phyloP scores from a whole-genome alignment of 2,797 vertebrate species.

The Acanthiza pusilla region DNA sequence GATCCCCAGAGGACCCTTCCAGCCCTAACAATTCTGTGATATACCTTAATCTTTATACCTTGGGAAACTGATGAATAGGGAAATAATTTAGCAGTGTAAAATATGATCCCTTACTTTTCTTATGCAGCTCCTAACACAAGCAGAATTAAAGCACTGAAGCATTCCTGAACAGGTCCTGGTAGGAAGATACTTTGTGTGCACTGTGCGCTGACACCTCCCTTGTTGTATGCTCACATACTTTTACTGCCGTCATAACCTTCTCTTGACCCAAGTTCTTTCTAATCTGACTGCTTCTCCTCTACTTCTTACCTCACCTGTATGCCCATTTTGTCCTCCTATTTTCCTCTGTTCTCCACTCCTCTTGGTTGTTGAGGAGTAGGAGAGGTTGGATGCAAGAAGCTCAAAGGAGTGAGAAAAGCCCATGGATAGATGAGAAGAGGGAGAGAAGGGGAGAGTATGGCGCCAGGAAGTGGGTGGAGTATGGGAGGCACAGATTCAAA shows the following conservation, averaged over 20 bases:
- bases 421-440: neutral
- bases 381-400: neutral
- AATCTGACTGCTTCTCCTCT: neutral
- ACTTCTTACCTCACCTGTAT: neutral
- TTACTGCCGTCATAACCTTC: neutral
- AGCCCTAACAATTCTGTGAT: neutral
- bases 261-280: neutral
- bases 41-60: neutral
- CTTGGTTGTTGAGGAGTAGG: neutral
- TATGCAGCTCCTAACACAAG: neutral
- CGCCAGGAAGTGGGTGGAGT: neutral
- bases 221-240: neutral
- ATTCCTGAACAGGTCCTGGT: neutral
- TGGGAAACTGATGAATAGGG: neutral
- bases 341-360: neutral
- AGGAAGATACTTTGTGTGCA: neutral
- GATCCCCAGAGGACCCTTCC: neutral
- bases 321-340: neutral
- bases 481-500: neutral
- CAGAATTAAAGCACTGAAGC: neutral
- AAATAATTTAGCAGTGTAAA: neutral
- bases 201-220: neutral
- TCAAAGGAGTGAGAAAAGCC: neutral
- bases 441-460: neutral
- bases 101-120: neutral